phyloP scores from a whole-genome alignment of 23 tunicate species.

The Ascidia mentula region DNA sequence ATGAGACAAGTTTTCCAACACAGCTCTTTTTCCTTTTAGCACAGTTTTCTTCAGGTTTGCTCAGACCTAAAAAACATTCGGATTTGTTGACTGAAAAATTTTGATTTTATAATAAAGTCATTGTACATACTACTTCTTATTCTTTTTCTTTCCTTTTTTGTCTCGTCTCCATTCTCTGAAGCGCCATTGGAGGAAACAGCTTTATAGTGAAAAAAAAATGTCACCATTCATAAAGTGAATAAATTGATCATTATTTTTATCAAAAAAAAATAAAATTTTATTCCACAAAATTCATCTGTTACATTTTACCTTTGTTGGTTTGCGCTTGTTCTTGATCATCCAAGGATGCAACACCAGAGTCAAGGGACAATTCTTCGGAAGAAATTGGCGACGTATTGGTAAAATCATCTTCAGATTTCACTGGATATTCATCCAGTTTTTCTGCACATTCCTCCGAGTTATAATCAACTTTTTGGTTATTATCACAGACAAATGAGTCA shows the following conservation, averaged over 20 bases:
- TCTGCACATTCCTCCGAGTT: not conserved
- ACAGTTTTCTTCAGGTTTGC: not conserved
- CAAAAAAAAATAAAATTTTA: too few relatives aligned
- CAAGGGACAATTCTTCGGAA: slow-evolving; percentile 62
- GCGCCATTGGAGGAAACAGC: not conserved
- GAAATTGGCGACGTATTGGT: slow-evolving; percentile 9
- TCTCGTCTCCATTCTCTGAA: not conserved
- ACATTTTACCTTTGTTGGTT: not conserved
- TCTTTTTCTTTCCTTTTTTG: not conserved
- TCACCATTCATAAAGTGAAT: not conserved
- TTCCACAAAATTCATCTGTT: too few relatives aligned
- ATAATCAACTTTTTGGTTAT: not conserved
- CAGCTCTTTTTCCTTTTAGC: not conserved
- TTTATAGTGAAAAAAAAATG: not conserved
- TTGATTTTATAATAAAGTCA: too few relatives aligned
- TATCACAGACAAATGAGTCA: too few relatives aligned
- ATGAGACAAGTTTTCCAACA: slow-evolving; percentile 23
- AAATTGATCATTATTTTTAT: too few relatives aligned
- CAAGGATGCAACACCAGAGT: slow-evolving; percentile 77
- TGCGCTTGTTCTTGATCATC: slow-evolving; percentile 47
- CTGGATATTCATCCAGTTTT: not conserved
- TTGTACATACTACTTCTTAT: not conserved
- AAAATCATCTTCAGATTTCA: not conserved
- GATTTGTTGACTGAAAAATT: too few relatives aligned
- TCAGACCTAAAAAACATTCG: not conserved